Evolutionary conservation across 2,888 invertebrate genomes (phyloP), one percentile per base, ranked within the genome.

Genomic region (Podabrus alpinus): DNA sequence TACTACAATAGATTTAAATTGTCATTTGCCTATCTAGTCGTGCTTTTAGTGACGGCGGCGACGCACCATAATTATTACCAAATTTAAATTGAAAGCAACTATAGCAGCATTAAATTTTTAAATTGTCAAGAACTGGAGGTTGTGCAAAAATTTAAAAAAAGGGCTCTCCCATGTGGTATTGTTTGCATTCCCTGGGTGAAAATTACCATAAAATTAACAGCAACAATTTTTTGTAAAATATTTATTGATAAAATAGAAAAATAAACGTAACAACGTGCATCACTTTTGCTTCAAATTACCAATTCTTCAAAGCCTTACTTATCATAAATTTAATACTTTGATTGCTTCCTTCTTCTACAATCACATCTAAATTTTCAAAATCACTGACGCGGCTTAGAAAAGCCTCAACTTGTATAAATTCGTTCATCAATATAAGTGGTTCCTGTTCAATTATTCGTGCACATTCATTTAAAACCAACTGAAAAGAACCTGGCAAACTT

Each of bases 381-480:
- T 74, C 67, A 11, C 69, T 68, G 3, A 71, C 68, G 66, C 77
- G 77, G 10, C 72, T 74, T 15, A 80, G 59, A 77, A 77, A 79
- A n/a, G 74, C 69, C 71, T 81, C 81, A n/a, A 77, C 70, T 21
- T 72, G 15, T 19, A 13, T 73, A 71, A 76, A 85, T 77, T 87
- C 86, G 3, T 76, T n/a, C 45, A 45, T n/a, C n/a, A 45, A n/a
- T 1, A 45, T n/a, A 9, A 7, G 45, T 7, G 45, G 45, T 2
- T 76, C 80, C 69, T 86, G 85, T 79, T 86, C 86, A 4, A 82
- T 77, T 59, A 86, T 82, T 69, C 85, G 78, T 4, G 82, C 78
- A 75, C 85, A 85, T 77, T 87, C 86, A 9, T 81, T 81, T 10
- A 87, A 77, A 21, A 86, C 66, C 17, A 83, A 71, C 68, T 78